Conservation (phyloP, 2,888 invertebrate genomes). For the Pseudococcus longispinus region DNA sequence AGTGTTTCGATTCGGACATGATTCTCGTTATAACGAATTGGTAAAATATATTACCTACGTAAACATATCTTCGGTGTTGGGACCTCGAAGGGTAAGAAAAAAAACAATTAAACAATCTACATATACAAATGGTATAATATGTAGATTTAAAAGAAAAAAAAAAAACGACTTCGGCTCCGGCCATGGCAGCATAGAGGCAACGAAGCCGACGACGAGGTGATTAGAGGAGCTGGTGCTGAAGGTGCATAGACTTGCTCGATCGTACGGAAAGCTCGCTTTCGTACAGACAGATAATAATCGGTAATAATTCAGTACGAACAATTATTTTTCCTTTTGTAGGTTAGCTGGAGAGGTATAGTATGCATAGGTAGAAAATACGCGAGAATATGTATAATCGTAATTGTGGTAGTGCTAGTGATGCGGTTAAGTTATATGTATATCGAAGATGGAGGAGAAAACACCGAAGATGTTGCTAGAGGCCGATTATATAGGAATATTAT, state of each 20-base stretch:
- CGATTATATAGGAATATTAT: slow-evolving; percentile 42
- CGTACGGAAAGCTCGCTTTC: neutral
- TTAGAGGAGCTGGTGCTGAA: neutral
- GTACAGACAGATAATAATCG: slow-evolving; percentile 21
- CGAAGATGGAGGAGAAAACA: neutral
- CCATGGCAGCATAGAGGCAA: neutral
- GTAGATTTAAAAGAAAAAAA: neutral
- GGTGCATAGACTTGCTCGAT: neutral
- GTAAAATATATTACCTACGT: neutral
- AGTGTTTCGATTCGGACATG: neutral
- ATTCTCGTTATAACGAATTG: neutral
- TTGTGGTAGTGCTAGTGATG: neutral
- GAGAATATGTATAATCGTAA: neutral
- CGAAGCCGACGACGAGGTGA: neutral
- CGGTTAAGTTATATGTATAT: neutral
- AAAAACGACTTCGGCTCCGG: neutral
- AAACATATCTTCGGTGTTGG: neutral
- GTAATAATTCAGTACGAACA: slow-evolving; percentile 40
- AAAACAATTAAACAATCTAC: slow-evolving; percentile 10
- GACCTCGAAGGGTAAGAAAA: neutral
- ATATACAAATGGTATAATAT: neutral
- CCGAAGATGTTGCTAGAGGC: slow-evolving; percentile 38
- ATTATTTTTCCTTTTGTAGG: neutral
- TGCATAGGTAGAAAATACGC: neutral
- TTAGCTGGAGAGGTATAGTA: neutral